These are phyloP conservation scores for Characodon lateralis DNA, from an alignment of 2,797 vertebrate genomes.

Conservation along the genomic window DNA sequence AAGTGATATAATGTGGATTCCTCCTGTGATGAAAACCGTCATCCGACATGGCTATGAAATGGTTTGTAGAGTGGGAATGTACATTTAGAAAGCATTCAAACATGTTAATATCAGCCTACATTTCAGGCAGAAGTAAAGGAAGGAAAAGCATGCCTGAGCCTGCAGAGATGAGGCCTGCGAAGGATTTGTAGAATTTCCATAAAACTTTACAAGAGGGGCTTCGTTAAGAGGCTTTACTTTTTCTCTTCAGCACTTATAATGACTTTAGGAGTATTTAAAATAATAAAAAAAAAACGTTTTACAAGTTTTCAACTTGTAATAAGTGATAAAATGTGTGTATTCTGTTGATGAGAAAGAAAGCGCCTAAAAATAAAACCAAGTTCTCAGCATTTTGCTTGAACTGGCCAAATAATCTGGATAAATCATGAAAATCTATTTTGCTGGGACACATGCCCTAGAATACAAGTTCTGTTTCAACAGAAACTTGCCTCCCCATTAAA, in stretches of 20 bases:
- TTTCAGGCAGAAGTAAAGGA: conserved; percentile 7
- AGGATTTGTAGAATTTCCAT: conserved; percentile 13
- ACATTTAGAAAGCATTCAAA: conserved; percentile 1
- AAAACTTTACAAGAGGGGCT: not conserved
- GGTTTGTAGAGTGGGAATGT: conserved; percentile 51
- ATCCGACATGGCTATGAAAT: conserved; percentile 40
- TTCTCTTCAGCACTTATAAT: not conserved
- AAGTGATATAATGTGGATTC: conserved; percentile 52
- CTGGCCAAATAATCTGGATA: not conserved
- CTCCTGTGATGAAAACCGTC: conserved; percentile 54
- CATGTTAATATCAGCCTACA: conserved; percentile 27
- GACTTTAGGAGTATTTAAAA: not conserved
- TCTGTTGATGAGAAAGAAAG: not conserved
- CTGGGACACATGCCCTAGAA: not conserved
- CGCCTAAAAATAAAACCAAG: not conserved
- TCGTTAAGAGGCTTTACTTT: not conserved
- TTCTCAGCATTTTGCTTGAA: not conserved
- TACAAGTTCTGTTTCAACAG: not conserved
- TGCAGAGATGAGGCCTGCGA: conserved; percentile 11
- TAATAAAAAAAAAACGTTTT: not conserved
- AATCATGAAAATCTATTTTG: not conserved
- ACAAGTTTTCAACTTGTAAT: not conserved
- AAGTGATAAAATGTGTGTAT: not conserved
- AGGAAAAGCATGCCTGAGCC: conserved; percentile 10
- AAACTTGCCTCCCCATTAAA: not conserved